Conservation (phyloP, 2,113 vertebrate species). For the Limnothrissa miodon region DNA sequence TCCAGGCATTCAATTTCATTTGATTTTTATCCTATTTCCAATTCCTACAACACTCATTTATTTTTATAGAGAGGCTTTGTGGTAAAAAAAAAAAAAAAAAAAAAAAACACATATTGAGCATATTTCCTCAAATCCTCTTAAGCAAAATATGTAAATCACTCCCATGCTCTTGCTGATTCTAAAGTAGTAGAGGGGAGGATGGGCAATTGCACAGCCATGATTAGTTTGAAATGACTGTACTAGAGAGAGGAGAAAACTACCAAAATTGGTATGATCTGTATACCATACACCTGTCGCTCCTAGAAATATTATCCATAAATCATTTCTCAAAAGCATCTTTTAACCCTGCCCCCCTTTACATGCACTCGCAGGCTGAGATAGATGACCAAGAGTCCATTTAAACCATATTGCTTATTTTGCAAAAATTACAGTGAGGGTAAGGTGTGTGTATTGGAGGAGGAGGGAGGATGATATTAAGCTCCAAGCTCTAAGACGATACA, state of each 20-base stretch:
- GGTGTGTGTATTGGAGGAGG: not conserved
- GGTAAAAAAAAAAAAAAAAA: not conserved
- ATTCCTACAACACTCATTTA: not conserved
- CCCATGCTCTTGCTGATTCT: not conserved
- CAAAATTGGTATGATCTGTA: not conserved
- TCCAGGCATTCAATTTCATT: not conserved
- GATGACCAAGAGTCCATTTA: not conserved
- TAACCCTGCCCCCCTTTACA: not conserved
- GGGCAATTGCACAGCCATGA: not conserved
- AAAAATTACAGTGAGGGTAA: not conserved
- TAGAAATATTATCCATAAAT: not conserved
- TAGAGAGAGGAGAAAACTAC: not conserved
- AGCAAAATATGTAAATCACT: constrained; percentile 15
- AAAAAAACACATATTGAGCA: not conserved
- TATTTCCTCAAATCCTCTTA: constrained; percentile 8
- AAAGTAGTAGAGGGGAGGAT: not conserved
- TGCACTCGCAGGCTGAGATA: not conserved
- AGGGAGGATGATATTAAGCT: not conserved
- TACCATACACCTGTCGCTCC: not conserved
- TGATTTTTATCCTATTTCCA: not conserved
- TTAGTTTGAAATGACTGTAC: not conserved
- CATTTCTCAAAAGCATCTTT: not conserved
- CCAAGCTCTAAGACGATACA: not conserved
- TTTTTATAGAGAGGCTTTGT: not conserved
- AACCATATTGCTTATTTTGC: constrained; percentile 5